Base-by-base conservation (phyloP, 2,888 invertebrate genomes). In the Netelia virgata region DNA sequence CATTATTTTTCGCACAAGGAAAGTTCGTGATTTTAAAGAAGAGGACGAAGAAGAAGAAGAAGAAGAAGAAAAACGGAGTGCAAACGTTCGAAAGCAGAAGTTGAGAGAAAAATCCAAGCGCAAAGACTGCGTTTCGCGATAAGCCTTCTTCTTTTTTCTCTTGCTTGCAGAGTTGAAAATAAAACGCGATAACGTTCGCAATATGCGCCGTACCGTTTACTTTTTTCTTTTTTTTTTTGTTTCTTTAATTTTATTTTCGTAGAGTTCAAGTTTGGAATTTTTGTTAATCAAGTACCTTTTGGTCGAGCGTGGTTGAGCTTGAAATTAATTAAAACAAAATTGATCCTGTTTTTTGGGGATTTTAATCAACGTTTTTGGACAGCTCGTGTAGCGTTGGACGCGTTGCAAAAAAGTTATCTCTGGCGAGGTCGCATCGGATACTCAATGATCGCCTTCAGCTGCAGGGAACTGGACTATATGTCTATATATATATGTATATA, bases 331-430 rank as follows among this genome's bases (percentile, higher is more conserved):
- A 28, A 28, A 28, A 28, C 28, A 28, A 28, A 28, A 41, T 59
- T 57, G 16, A 57, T 36, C 16, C 5, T 36, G 41, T 72, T 43
- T 36, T 28, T 5, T 47, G 36, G 36, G 36, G 36, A 47, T 61
- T 43, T 50, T 23, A 28, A 59, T 41, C 14, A 36, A 16, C 43
- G 36, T 50, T 76, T 57, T 53, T 75, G 11, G 10, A 47, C 47
- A 14, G 47, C 14, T 47, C 47, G 10, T 47, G 47, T 14, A 47
- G n/a, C 53, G n/a, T n/a, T 53, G 53, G 11, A 3, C 1, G 8
- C 1, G 28, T 68, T 50, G 47, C 47, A 61, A 73, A 36, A 66
- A 43, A 76, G 36, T 55, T 53, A 69, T 18, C 43, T 47, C 20
- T 10, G 36, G 23, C 43, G 59, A 61, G 18, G n/a, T 43, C 43